These are phyloP conservation scores for Rhaphigaster nebulosa DNA, from an alignment of 2,888 invertebrate species.

Conservation along the genomic window DNA sequence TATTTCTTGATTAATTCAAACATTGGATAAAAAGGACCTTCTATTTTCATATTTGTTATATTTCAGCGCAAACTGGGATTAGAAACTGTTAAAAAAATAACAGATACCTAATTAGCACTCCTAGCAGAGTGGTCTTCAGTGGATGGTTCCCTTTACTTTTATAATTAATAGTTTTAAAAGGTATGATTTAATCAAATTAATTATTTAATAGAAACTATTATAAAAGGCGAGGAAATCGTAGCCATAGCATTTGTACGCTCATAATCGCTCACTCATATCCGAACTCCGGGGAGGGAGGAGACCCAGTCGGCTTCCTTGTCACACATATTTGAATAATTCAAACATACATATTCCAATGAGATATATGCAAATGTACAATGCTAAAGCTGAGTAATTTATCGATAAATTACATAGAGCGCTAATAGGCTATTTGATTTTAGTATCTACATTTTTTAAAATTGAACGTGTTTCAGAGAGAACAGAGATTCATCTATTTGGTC, in stretches of 20 bases:
- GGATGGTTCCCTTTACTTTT: too few species aligned
- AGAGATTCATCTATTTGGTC: background rate
- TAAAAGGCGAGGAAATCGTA: background rate
- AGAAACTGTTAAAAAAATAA: too few species aligned
- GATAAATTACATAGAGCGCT: conserved; percentile 8
- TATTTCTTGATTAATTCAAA: too few species aligned
- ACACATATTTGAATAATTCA: conserved; percentile 15
- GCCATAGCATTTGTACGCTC: background rate
- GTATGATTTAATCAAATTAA: too few species aligned
- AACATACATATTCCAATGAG: conserved; percentile 31
- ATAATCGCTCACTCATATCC: background rate
- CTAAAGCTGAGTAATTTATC: conserved; percentile 26
- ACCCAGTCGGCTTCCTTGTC: background rate
- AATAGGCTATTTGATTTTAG: background rate
- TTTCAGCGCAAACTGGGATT: too few species aligned
- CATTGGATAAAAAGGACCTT: too few species aligned
- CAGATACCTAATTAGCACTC: too few species aligned
- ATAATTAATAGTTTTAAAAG: too few species aligned
- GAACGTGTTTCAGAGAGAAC: too few species aligned
- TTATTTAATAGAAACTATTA: background rate
- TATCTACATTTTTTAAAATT: background rate
- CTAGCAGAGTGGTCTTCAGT: too few species aligned
- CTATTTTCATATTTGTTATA: too few species aligned
- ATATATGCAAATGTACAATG: background rate
- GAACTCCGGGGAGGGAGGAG: background rate